phyloP scores from a whole-genome alignment of 2,797 vertebrate genomes.

The Catharus ustulatus region DNA sequence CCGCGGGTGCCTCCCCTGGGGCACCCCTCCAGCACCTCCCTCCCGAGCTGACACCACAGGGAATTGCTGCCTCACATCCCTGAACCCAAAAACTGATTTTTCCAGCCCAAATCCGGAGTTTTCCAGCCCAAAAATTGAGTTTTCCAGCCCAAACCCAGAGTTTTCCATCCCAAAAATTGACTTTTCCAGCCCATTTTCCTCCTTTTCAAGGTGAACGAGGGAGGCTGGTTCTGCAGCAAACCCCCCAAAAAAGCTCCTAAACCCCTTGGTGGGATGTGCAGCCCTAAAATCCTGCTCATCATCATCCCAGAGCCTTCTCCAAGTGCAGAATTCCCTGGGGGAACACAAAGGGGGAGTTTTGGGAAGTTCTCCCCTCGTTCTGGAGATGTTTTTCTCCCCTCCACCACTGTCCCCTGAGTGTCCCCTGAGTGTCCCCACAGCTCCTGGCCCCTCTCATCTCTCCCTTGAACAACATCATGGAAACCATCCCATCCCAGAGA shows the following conservation, averaged over 20 bases:
- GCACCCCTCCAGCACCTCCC: neutral
- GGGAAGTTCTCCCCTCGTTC: rapidly evolving
- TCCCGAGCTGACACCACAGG: rapidly evolving
- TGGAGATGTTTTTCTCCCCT: neutral
- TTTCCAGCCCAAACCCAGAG: too few relatives aligned
- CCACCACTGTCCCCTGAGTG: rapidly evolving
- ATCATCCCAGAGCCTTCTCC: neutral
- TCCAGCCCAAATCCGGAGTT: neutral
- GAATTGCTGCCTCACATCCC: neutral
- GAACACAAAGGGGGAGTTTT: rapidly evolving
- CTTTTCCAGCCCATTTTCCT: neutral
- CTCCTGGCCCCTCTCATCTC: neutral
- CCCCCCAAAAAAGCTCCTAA: neutral
- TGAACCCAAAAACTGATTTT: neutral
- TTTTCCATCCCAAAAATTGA: too few relatives aligned
- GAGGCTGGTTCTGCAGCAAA: neutral
- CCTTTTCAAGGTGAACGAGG: neutral
- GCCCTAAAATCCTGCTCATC: neutral
- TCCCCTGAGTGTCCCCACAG: neutral
- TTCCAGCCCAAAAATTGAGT: neutral
- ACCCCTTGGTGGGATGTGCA: rapidly evolving
- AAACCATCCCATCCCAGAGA: neutral
- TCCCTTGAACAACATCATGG: rapidly evolving
- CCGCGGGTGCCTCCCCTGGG: neutral
- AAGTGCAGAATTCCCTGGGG: rapidly evolving